These are phyloP conservation scores for Anthopleura xanthogrammica DNA, from an alignment of 92 coral and sea anemone genomes.

Conservation along the genomic window DNA sequence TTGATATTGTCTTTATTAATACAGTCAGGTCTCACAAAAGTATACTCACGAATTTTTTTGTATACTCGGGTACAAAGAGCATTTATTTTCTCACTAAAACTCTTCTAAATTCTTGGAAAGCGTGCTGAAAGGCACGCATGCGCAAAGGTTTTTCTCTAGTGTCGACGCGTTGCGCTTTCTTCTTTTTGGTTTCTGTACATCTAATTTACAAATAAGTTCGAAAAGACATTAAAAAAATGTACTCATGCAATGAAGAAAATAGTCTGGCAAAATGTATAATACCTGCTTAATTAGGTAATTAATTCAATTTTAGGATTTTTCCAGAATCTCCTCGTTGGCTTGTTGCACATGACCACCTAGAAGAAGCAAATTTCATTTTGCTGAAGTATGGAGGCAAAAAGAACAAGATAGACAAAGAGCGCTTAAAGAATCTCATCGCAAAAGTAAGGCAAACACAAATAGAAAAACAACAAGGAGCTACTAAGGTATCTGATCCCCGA, in stretches of 20 bases:
- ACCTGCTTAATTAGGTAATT: not conserved
- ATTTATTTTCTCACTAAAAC: no score
- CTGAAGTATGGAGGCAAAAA: conserved; percentile 47
- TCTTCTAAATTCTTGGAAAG: no score
- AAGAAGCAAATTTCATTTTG: conserved; percentile 47
- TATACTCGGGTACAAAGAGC: no score
- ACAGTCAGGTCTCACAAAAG: no score
- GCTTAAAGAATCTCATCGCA: conserved; percentile 22
- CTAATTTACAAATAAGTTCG: not conserved
- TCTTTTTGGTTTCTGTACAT: not conserved
- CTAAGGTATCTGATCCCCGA: conserved; percentile 12
- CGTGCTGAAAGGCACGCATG: no score
- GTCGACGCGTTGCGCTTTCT: no score
- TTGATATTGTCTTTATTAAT: no score
- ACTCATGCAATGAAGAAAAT: no score
- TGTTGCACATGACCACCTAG: conserved; percentile 48
- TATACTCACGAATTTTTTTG: no score
- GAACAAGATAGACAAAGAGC: conserved; percentile 38
- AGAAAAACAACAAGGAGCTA: not conserved
- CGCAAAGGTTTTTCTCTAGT: no score
- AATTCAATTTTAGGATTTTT: conserved; percentile 21
- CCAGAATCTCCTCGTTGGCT: conserved; percentile 80
- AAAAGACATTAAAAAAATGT: no score
- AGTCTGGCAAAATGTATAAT: no score
- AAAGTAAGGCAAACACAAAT: conserved; percentile 18